Percentiles rank a stretch among this genome's conserved stretches.
phyloP scores from a whole-genome alignment of 2,888 invertebrate species.

The Penaeus monodon region DNA sequence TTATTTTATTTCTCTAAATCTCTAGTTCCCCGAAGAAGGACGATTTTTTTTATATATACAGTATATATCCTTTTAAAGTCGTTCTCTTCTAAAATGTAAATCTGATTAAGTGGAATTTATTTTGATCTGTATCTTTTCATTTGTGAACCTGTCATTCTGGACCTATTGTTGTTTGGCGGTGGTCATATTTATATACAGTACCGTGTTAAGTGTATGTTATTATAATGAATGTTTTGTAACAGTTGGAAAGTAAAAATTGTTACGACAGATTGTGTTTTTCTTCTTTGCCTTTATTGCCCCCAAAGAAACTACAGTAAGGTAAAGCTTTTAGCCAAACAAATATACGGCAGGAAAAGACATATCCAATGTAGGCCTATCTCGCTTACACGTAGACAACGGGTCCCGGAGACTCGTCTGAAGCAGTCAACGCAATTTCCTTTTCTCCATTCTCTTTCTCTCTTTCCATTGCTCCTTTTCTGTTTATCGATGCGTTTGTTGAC shows the following conservation, averaged over 20 bases:
- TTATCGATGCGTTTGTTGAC: not conserved
- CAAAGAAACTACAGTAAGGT: not conserved
- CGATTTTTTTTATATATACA: too few relatives aligned
- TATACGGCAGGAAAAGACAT: too few relatives aligned
- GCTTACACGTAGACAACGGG: not conserved
- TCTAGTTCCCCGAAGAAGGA: too few relatives aligned
- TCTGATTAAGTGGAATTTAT: not conserved
- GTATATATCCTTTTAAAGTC: too few relatives aligned
- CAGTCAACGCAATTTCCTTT: not conserved
- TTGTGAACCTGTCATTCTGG: constrained; percentile 33
- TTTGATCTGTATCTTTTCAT: constrained; percentile 24
- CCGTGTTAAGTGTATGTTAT: constrained; percentile 61
- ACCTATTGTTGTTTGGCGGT: constrained; percentile 49
- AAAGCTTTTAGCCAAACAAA: not conserved
- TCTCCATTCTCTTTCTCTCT: not conserved
- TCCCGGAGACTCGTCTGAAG: not conserved
- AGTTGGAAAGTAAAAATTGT: constrained; percentile 62
- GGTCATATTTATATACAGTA: constrained; percentile 59
- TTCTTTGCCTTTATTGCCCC: not conserved
- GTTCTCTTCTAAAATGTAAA: too few relatives aligned
- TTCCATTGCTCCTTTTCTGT: not conserved
- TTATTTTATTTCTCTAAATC: too few relatives aligned
- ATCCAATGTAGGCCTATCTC: not conserved
- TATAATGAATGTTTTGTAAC: constrained; percentile 62
- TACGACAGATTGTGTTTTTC: constrained; percentile 32